These are phyloP conservation scores for Phrixothrix hirtus DNA, from an alignment of 2,888 invertebrate genomes.

Conservation along the genomic window DNA sequence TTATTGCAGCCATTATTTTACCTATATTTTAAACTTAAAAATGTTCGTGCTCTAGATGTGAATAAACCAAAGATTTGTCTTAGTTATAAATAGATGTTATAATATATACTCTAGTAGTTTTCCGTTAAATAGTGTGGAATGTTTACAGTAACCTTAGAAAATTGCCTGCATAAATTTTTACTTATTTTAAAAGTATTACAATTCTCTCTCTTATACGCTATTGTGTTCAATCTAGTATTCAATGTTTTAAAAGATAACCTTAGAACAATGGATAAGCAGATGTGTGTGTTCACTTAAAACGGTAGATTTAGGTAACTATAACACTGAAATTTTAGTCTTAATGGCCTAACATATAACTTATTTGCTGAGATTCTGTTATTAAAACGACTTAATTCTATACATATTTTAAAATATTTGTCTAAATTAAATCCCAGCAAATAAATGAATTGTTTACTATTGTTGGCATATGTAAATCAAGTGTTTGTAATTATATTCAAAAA, in stretches of 20 bases:
- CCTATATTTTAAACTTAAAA: too few species aligned
- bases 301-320: conserved; percentile 35
- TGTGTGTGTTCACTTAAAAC: conserved; percentile 16
- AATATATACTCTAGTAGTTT: too few species aligned
- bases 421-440: conserved; percentile 27
- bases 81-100: conserved; percentile 21
- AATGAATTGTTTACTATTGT: conserved; percentile 31
- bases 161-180: conserved; percentile 5
- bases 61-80: conserved; percentile 24
- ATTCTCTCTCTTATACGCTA: conserved; percentile 5
- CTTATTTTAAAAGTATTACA: conserved; percentile 7
- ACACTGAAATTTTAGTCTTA: conserved; percentile 40
- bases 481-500: conserved; percentile 41
- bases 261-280: conserved; percentile 20
- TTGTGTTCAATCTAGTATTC: conserved; percentile 22
- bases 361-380: conserved; percentile 37
- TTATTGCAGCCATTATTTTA: too few species aligned
- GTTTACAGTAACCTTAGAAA: too few species aligned
- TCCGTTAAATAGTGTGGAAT: too few species aligned
- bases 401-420: conserved; percentile 1
- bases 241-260: conserved; percentile 14
- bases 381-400: not conserved
- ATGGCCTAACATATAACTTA: conserved; percentile 44
- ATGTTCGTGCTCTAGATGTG: too few species aligned
- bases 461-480: conserved; percentile 40